Base-by-base conservation (phyloP, 2,797 vertebrate species). In the Sebastes alutus region DNA sequence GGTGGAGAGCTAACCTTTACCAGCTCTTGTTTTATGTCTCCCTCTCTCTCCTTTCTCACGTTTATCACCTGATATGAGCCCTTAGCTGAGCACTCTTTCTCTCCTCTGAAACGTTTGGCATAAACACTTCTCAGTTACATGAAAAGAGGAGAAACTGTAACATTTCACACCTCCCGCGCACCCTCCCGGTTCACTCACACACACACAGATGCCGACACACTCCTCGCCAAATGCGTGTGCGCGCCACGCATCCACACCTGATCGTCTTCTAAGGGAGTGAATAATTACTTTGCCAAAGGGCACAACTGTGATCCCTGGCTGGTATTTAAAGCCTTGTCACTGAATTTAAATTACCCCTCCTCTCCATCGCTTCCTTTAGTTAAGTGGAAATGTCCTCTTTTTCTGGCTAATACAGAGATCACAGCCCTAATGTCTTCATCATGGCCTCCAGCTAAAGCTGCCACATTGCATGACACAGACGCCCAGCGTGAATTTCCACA, bases 271-370 rank as follows among this genome's bases (percentile, higher is more conserved):
- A 90, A 88, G 62, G 87, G 84, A 92, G 92, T 94, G 94, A 95
- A 95, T 95, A 94, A 96, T 95, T 94, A 93, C 93, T 93, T 94
- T 88, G 93, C 94, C 94, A 94, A 94, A 94, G 93, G 95, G 92
- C 93, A 95, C 84, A 89, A 92, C 90, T 93, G 86, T 94, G 94
- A 93, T 94, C 93, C 89, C 94, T 82, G 89, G 87, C 87, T 95
- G 94, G 92, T 95, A 94, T 95, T 96, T 95, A 96, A 94, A 94
- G 91, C 88, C 90, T 91, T 93, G 93, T 95, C 94, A 89, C 88
- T 92, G 94, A 93, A 92, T 95, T 93, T 95, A 94, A 95, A 95
- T 95, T 86, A 93, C 83, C 89, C 81, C 81, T 87, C 83, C 84
- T 90, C 92, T 92, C 87, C 78, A 60, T 56, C 61, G 78, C 82